Conservation (phyloP, 2,888 invertebrate species). For the Pristionchus arcanus region DNA sequence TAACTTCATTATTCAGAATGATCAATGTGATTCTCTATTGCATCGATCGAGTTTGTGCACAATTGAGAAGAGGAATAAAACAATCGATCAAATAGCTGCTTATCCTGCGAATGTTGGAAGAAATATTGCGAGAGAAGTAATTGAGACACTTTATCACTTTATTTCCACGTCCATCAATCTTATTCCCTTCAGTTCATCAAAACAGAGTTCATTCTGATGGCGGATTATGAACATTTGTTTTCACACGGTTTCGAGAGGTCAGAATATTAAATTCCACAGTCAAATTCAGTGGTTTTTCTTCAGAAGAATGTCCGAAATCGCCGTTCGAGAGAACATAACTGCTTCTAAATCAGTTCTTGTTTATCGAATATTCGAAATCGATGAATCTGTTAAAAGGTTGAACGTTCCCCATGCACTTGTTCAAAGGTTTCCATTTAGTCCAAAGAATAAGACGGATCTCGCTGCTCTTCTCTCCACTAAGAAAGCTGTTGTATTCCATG, state of each 20-base stretch:
- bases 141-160: background rate
- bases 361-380: constrained; percentile 55
- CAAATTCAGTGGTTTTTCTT: background rate
- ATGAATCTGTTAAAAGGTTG: constrained; percentile 22
- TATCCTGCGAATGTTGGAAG: constrained; percentile 55
- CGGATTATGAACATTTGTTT: constrained; percentile 55
- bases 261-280: background rate
- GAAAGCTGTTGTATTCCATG: constrained; percentile 53
- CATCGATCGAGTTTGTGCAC: background rate
- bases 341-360: background rate
- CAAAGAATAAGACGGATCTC: constrained; percentile 44
- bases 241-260: constrained; percentile 54
- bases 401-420: background rate
- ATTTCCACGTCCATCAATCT: background rate
- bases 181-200: constrained; percentile 41
- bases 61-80: constrained; percentile 3
- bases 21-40: constrained; percentile 22
- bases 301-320: constrained; percentile 52
- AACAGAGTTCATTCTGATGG: constrained; percentile 36
- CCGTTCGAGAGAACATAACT: constrained; percentile 8
- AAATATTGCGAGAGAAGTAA: constrained; percentile 53
- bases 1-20: background rate
- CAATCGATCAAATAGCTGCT: constrained; percentile 21
- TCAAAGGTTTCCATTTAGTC: background rate
- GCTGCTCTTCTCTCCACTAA: background rate